Base-by-base conservation (phyloP, 2,888 invertebrate genomes). In the Serrognathus titanus region DNA sequence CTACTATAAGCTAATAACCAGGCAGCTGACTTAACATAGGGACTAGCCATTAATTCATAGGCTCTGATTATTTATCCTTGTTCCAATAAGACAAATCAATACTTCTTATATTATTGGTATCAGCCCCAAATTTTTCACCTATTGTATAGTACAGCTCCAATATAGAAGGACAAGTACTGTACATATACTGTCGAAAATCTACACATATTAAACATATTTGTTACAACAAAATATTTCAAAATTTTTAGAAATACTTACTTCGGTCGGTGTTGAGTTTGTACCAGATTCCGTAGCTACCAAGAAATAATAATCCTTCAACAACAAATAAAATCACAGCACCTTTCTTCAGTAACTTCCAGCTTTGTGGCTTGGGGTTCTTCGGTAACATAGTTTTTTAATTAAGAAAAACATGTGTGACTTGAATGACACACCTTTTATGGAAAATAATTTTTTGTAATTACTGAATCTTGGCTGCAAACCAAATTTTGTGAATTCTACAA, bases 161-260 rank as follows among this genome's bases (percentile, higher is more conserved):
- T 36, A 86, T 71, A 69, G 77, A 80, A 50, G 88, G 87, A 73
- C 79, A 86, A 62, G 88, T 85, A 54, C 85, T 80, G 75, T 81
- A 79, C 75, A 88, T 82, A 71, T 86, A 86, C 66, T 83, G 79
- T 60, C 91, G 85, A 69, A 86, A 87, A 77, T 87, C 91, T 91
- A 78, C 36, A 81, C 80, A 59, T 54, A 59, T 60, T 57, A 41
- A 13, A n/a, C 36, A 38, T 9, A 9, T 16, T 11, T 8, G 24
- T n/a, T 35, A 47, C 20, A 35, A 56, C 52, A 24, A 51, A 45
- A 37, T 5, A 39, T 54, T 48, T 48, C 37, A 11, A n/a, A 11
- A 49, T 24, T 60, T 48, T 53, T 48, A 36, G 51, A 12, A 48
- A 57, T 66, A 75, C 79, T 77, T 76, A 89, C 91, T 87, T 82